Base-by-base conservation (phyloP, 1,140 invertebrate species). In the Oppia nitens region DNA sequence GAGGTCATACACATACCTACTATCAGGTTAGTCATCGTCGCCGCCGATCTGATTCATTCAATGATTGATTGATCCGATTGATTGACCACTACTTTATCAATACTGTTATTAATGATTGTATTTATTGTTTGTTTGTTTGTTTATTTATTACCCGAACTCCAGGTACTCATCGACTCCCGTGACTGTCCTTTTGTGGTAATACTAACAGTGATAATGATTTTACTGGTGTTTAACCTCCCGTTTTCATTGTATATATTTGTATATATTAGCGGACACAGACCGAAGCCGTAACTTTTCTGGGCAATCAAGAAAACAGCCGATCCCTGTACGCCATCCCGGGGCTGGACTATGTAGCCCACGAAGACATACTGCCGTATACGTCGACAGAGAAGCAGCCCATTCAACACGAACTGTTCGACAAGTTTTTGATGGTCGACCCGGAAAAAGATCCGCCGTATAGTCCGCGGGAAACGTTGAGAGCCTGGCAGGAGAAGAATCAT, bases 401-500 rank as follows among this genome's bases (percentile, higher is more conserved):
- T 47, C 81, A 89, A 63, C 91, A 97, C 75, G 91, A 97, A 72
- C 71, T 96, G 0, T 96, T 97, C 74, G 89, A 96, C 67, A 95
- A 95, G 74, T 98, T 97, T 73, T 75, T 97, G 29, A 78, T 80
- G 56, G 80, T 85, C 70, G 79, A 83, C 66, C 76, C 83, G 6
- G 83, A 85, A 57, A 83, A 79, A 79, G 87, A 91, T 71, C 87
- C 87, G 1, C 83, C 84, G 1, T 96, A 90, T 75, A 74, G 81
- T 55, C 55, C 62, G 9, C 82, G 87, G 72, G 90, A 96, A 67
- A 94, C 90, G 0, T 73, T 98, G 1, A 77, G 81, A 66, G 86
- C 89, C 0, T 97, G 92, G 91, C 91, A 96, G 72, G 88, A 95
- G 66, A 93, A 92, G 68, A 96, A 96, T 75, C 89, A 96, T 73